These are phyloP conservation scores for Oryzias woworae DNA, from an alignment of 2,113 vertebrate species.

Conservation along the genomic window DNA sequence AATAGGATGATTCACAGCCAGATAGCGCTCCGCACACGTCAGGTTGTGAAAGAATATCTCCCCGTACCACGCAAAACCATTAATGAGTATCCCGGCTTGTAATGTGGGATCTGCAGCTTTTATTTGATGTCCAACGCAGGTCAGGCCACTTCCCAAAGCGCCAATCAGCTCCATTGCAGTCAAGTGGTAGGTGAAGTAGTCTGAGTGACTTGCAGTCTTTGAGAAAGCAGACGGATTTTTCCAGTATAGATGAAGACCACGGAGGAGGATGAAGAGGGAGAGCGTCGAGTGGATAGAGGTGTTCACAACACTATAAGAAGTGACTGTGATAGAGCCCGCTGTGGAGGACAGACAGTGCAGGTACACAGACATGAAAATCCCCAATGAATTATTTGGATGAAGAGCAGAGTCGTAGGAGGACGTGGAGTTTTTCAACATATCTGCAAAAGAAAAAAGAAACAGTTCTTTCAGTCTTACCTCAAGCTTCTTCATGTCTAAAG, in stretches of 20 bases:
- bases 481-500: no score
- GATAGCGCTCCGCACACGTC: background rate
- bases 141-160: background rate
- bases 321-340: background rate
- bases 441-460: no score
- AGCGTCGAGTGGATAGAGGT: slow-evolving; percentile 6
- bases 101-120: background rate
- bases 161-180: slow-evolving; percentile 7
- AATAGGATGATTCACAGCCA: slow-evolving; percentile 2
- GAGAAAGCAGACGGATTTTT: background rate
- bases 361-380: fast-evolving
- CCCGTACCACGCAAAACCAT: background rate
- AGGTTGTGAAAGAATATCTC: background rate
- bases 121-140: background rate
- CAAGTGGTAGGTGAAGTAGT: slow-evolving; percentile 14
- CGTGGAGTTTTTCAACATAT: no score
- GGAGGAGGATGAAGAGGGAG: slow-evolving; percentile 7
- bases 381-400: background rate
- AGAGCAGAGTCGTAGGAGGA: background rate
- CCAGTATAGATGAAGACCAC: background rate
- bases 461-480: no score
- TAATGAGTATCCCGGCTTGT: background rate
- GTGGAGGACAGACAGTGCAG: background rate
- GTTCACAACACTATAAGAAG: background rate
- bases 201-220: background rate